Conservation (phyloP, 2,113 vertebrate species). For the Paradoxurus hermaphroditus region DNA sequence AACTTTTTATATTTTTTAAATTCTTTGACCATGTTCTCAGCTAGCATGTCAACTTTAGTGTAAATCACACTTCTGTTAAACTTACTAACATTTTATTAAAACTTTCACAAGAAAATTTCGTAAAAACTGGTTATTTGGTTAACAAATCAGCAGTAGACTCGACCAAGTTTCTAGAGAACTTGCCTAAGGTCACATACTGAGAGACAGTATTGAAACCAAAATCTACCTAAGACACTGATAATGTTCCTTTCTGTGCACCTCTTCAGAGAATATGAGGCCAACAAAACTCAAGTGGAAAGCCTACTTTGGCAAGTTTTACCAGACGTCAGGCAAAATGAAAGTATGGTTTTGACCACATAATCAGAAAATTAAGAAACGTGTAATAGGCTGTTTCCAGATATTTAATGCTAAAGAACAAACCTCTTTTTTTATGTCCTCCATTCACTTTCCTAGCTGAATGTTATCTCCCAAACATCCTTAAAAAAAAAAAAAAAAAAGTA, state of each 20-base stretch:
- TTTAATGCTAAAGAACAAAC: background rate
- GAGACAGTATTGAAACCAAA: background rate
- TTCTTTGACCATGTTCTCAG: background rate
- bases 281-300: background rate
- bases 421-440: background rate
- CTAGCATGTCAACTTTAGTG: background rate
- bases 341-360: background rate
- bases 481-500: background rate
- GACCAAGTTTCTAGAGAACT: background rate
- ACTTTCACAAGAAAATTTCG: background rate
- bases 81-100: background rate
- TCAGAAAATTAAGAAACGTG: background rate
- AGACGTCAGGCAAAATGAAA: background rate
- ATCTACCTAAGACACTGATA: background rate
- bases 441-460: background rate
- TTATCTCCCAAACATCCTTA: background rate
- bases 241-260: background rate
- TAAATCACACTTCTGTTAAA: conserved; percentile 2
- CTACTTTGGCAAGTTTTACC: background rate
- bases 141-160: background rate
- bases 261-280: background rate
- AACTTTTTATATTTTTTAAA: background rate
- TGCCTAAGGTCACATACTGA: background rate
- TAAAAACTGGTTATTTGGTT: background rate
- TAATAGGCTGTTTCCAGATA: background rate